phyloP scores from a whole-genome alignment of 2,797 vertebrate genomes.

The Bufotes viridis region DNA sequence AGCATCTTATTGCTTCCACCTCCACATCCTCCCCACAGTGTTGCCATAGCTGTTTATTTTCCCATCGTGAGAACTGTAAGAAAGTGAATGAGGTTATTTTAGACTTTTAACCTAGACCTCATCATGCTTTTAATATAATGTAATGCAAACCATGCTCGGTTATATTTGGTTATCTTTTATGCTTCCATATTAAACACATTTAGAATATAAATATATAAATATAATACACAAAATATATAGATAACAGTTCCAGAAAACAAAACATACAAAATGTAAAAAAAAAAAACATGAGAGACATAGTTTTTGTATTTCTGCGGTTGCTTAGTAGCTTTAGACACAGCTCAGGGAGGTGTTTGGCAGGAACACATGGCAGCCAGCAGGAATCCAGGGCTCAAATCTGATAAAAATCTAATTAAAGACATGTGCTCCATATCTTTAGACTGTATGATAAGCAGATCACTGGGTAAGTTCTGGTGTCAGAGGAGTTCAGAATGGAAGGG shows the following conservation, averaged over 20 bases:
- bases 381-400: conserved; percentile 25
- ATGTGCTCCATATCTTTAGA: conserved; percentile 14
- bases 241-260: background rate
- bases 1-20: background rate
- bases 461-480: background rate
- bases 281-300: conserved; percentile 20
- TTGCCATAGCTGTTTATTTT: background rate
- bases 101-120: background rate
- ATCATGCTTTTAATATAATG: background rate
- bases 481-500: background rate
- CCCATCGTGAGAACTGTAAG: background rate
- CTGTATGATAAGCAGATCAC: background rate
- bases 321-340: conserved; percentile 8
- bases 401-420: conserved; percentile 45
- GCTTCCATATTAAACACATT: background rate
- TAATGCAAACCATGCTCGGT: background rate
- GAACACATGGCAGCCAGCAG: background rate
- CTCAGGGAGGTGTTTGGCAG: conserved; percentile 25
- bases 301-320: conserved; percentile 9
- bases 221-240: conserved; percentile 18
- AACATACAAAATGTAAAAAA: conserved; percentile 6
- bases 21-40: background rate
- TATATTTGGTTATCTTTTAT: background rate
- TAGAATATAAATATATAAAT: background rate
- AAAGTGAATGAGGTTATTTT: background rate